These are phyloP conservation scores for Malaclemys terrapin DNA, from an alignment of 2,113 vertebrate species.

Conservation along the genomic window DNA sequence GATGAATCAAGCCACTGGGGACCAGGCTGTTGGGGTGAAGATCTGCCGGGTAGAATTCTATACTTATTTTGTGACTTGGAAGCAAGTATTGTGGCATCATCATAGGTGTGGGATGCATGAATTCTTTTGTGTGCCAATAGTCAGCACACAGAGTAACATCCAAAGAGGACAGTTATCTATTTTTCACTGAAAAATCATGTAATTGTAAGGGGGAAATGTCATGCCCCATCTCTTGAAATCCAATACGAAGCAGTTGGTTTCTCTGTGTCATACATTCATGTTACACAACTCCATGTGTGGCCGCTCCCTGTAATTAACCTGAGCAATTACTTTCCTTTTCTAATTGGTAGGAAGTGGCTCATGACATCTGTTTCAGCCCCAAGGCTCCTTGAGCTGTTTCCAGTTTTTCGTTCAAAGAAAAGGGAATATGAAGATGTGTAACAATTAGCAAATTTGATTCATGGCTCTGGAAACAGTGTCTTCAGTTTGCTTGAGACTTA, in stretches of 20 bases:
- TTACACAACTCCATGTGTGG: conserved; percentile 75
- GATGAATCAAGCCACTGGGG: background rate
- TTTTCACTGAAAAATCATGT: conserved; percentile 21
- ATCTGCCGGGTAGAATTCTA: fast-evolving
- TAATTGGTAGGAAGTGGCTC: conserved; percentile 81
- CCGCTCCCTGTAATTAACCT: conserved; percentile 77
- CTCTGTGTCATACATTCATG: conserved; percentile 45
- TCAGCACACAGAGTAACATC: background rate
- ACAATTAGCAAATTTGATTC: conserved; percentile 13
- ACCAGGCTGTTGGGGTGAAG: background rate
- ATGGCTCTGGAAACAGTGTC: conserved; percentile 3
- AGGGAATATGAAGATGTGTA: conserved; percentile 46
- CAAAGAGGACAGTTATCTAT: background rate
- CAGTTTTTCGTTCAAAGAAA: conserved; percentile 39
- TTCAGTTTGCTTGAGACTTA: conserved; percentile 25
- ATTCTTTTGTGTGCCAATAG: background rate
- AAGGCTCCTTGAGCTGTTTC: conserved; percentile 57
- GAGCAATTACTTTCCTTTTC: conserved; percentile 78
- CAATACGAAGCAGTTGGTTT: conserved; percentile 70
- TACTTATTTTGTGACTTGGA: fast-evolving
- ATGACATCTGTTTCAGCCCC: conserved; percentile 75
- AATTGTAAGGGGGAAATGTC: conserved; percentile 67
- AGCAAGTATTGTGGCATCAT: background rate
- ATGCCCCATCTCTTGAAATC: conserved; percentile 71
- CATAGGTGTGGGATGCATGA: background rate